phyloP scores from a whole-genome alignment of 2,797 vertebrate species.

The Pyrocephalus nanus region DNA sequence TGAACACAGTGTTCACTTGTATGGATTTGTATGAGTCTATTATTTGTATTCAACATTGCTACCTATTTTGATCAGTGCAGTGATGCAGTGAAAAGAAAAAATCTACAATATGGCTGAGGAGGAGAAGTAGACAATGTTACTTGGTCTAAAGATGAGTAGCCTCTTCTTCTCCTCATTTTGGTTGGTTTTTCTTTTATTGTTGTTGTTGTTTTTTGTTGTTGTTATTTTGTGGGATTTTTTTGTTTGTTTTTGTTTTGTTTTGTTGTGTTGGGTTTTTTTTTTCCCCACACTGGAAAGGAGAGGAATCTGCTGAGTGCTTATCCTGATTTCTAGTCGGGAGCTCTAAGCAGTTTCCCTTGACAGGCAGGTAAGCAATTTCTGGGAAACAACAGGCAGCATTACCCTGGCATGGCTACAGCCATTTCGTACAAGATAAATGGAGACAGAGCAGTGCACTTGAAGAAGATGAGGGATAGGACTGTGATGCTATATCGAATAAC shows the following conservation, averaged over 20 bases:
- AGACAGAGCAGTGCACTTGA: neutral
- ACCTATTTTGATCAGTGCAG: neutral
- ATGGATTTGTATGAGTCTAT: neutral
- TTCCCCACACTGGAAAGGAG: rapidly evolving
- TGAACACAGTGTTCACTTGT: neutral
- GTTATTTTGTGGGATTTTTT: no score
- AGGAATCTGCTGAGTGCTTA: neutral
- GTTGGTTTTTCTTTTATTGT: no score
- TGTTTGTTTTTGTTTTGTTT: no score
- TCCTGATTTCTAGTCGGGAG: neutral
- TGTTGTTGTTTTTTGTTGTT: no score
- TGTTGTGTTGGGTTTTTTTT: no score
- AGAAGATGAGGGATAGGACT: neutral
- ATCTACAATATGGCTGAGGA: neutral
- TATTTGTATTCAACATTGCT: neutral
- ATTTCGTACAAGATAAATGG: neutral
- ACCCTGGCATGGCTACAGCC: neutral
- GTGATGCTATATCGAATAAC: neutral
- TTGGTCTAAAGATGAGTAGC: neutral
- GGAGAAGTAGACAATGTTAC: neutral
- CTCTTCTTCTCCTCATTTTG: neutral
- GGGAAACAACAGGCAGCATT: neutral
- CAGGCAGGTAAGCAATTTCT: slow-evolving; percentile 36
- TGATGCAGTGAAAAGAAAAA: neutral
- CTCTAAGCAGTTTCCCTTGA: neutral